Conservation (phyloP, 2,888 invertebrate species). For the Spilosoma lubricipeda region DNA sequence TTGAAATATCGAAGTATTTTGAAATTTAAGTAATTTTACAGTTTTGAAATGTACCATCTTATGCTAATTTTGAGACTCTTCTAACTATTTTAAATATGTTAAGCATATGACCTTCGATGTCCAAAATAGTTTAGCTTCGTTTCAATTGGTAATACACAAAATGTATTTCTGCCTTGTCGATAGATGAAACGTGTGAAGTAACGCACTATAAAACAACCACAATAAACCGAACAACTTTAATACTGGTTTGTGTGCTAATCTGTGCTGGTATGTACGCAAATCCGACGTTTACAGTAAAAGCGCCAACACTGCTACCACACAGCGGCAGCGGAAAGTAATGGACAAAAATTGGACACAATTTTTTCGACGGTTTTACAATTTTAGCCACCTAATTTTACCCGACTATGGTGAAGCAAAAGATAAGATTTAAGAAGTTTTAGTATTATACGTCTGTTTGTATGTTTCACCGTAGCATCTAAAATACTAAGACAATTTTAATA, state of each 20-base stretch:
- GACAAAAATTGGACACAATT: background rate
- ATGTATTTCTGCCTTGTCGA: constrained; percentile 27
- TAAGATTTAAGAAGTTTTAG: no score
- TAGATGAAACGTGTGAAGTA: constrained; percentile 11
- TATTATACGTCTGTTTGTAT: no score
- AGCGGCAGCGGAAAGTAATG: background rate
- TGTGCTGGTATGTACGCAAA: background rate
- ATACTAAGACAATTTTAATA: no score
- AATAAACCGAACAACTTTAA: background rate
- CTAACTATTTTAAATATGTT: constrained; percentile 14
- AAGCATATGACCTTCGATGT: constrained; percentile 30
- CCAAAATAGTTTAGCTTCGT: constrained; percentile 39
- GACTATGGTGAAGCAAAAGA: no score
- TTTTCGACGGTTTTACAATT: background rate
- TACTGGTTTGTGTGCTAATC: background rate
- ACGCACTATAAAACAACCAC: background rate
- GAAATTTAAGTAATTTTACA: no score
- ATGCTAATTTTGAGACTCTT: background rate
- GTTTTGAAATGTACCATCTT: no score
- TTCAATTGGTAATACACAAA: constrained; percentile 39
- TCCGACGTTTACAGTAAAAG: background rate
- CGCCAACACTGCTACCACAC: no score
- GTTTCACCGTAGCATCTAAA: no score
- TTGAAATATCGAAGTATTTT: no score
- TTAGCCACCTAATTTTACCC: background rate